Percentiles rank a stretch among this genome's conserved stretches.
Conservation (phyloP, 2,797 vertebrate species). For the Borostomias antarcticus region DNA sequence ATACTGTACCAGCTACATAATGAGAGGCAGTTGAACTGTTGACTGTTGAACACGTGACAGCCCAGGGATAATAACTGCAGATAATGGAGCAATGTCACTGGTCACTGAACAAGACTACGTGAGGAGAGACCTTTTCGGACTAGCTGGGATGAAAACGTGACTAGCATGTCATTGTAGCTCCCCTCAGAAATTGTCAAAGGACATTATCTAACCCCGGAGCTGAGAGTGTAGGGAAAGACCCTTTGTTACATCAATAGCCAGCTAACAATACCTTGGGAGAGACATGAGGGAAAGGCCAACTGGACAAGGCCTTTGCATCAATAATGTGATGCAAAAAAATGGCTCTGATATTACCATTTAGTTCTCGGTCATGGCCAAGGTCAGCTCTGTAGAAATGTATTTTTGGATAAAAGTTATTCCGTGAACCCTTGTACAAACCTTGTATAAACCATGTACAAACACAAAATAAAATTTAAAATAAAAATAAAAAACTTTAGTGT, state of each 20-base stretch:
- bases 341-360: background rate
- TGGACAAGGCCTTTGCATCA: constrained; percentile 5
- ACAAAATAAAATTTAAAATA: too few relatives aligned
- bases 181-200: background rate
- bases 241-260: constrained; percentile 9
- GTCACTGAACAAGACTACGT: background rate
- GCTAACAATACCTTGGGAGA: constrained; percentile 1
- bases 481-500: background rate
- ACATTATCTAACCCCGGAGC: background rate
- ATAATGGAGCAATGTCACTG: background rate
- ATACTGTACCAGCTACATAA: too few relatives aligned
- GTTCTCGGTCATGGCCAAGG: background rate
- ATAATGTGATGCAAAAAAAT: background rate
- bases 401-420: background rate
- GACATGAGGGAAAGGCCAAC: background rate
- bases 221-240: constrained; percentile 1
- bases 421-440: too few relatives aligned
- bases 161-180: background rate
- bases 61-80: background rate
- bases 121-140: background rate
- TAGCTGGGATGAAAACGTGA: background rate
- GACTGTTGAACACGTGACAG: background rate
- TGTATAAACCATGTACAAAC: too few relatives aligned
- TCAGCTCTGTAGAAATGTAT: too few relatives aligned
- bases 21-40: background rate